These are phyloP conservation scores for Siphamia tubifer DNA, from an alignment of 2,113 vertebrate genomes.

Conservation along the genomic window DNA sequence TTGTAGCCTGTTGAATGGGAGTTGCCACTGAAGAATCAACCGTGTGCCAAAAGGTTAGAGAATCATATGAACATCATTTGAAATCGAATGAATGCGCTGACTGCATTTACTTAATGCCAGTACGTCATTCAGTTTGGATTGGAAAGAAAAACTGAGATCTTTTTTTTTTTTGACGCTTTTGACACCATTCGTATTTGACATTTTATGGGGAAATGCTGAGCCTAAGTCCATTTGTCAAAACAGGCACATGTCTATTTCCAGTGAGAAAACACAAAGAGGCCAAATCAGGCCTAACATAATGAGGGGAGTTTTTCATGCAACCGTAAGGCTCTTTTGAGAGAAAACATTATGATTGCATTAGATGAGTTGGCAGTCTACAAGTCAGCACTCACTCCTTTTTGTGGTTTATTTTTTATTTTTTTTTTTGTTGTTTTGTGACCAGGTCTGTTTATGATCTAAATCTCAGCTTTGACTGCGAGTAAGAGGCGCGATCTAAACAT, in stretches of 20 bases:
- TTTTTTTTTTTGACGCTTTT: not conserved
- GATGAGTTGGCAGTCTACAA: slow-evolving; percentile 34
- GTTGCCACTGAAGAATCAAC: not conserved
- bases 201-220: slow-evolving; percentile 1
- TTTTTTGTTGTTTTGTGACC: slow-evolving; percentile 8
- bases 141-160: not conserved
- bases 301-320: slow-evolving; percentile 32
- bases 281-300: slow-evolving; percentile 17
- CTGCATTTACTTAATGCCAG: slow-evolving; percentile 32
- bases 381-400: slow-evolving; percentile 16
- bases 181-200: not conserved
- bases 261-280: slow-evolving; percentile 7
- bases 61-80: slow-evolving; percentile 18
- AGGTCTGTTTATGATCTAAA: not conserved
- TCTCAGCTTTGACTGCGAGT: not conserved
- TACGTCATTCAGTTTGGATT: not conserved
- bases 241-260: slow-evolving; percentile 21
- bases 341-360: slow-evolving; percentile 36
- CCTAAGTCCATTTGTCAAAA: not conserved
- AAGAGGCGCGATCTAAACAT: slow-evolving; percentile 9
- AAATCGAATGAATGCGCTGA: slow-evolving; percentile 7
- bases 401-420: not conserved
- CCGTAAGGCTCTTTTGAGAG: slow-evolving; percentile 24
- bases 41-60: slow-evolving; percentile 1
- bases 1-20: slow-evolving; percentile 19